phyloP scores from a whole-genome alignment of 2,888 invertebrate genomes.

The Beris morrisii region DNA sequence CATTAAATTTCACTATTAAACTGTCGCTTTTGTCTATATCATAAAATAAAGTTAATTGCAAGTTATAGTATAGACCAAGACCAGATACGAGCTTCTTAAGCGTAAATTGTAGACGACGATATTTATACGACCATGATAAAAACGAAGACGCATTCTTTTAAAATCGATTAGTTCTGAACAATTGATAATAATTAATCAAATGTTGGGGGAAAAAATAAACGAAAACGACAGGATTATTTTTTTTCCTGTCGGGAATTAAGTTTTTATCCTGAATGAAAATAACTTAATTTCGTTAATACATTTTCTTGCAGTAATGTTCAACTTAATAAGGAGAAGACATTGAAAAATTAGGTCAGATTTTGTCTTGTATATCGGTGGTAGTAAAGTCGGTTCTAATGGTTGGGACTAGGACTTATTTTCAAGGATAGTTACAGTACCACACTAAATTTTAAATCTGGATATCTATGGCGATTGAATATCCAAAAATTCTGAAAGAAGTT shows the following conservation, averaged over 20 bases:
- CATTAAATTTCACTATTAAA: conserved; percentile 27
- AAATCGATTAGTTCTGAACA: conserved; percentile 28
- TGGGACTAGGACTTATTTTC: too few species aligned
- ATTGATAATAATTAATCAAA: conserved; percentile 31
- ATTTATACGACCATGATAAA: background rate
- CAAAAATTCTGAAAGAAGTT: too few species aligned
- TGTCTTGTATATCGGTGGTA: too few species aligned
- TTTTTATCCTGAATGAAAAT: conserved; percentile 4
- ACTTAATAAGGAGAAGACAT: conserved; percentile 13
- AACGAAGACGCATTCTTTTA: conserved; percentile 20
- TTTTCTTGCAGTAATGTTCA: background rate
- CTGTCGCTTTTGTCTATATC: conserved; percentile 28
- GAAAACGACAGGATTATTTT: conserved; percentile 5
- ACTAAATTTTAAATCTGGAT: too few species aligned
- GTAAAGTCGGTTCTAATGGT: too few species aligned
- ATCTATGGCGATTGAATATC: too few species aligned
- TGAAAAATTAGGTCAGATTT: too few species aligned
- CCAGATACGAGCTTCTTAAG: conserved; percentile 12
- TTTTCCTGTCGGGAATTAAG: conserved; percentile 14
- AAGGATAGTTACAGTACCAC: too few species aligned
- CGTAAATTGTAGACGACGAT: conserved; percentile 9
- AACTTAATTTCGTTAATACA: conserved; percentile 24
- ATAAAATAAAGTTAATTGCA: conserved; percentile 28
- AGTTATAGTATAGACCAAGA: background rate
- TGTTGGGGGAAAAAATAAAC: conserved; percentile 13